Percentiles rank a stretch among this genome's conserved stretches.
phyloP scores from a whole-genome alignment of 1,140 invertebrate genomes.

The Tetraneura akinire region DNA sequence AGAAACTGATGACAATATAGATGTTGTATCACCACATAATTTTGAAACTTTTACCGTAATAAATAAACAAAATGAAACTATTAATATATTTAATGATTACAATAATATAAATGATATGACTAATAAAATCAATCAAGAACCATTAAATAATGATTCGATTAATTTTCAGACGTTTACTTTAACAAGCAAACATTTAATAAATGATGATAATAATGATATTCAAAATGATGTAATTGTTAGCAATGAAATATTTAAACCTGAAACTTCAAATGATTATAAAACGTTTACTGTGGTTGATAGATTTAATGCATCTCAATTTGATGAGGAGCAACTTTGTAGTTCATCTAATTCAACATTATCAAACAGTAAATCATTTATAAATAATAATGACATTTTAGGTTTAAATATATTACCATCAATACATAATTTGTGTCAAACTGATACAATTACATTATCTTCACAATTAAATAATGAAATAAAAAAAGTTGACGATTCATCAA shows the following conservation, averaged over 20 bases:
- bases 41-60: conserved; percentile 44
- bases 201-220: not conserved
- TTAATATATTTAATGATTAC: not conserved
- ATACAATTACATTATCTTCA: conserved; percentile 14
- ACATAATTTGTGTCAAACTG: not conserved
- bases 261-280: conserved; percentile 34
- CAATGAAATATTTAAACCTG: not conserved
- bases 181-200: conserved; percentile 33
- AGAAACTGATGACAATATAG: conserved; percentile 23
- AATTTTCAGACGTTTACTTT: conserved; percentile 43
- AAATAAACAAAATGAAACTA: not conserved
- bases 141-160: conserved; percentile 9
- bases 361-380: conserved; percentile 20
- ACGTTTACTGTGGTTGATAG: conserved; percentile 35
- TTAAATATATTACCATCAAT: conserved; percentile 21
- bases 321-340: not conserved
- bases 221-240: not conserved
- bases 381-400: conserved; percentile 21
- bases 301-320: not conserved
- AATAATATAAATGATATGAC: not conserved
- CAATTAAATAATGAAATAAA: not conserved
- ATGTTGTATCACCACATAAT: conserved; percentile 5
- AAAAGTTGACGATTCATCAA: not conserved
- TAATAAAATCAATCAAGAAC: not conserved
- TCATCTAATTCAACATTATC: conserved; percentile 9